Evolutionary conservation across 2,797 vertebrate genomes (phyloP).

Genomic region (Ctenosaura bakeri): DNA sequence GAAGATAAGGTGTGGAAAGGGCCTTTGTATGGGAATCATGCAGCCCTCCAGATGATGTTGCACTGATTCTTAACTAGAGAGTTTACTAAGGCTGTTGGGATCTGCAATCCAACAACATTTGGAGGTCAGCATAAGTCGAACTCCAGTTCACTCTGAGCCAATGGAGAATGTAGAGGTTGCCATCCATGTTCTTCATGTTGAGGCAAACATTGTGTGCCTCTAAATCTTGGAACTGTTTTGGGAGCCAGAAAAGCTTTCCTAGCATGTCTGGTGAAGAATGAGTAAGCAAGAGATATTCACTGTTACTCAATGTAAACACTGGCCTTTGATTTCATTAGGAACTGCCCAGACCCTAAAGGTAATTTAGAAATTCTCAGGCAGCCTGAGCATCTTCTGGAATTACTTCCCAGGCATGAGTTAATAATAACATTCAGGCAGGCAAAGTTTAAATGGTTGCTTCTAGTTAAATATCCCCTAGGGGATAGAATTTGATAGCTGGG

Average conservation of each 20-base stretch:
- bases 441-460: conserved; percentile 66
- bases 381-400: conserved; percentile 21
- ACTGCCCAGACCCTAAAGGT: not conserved
- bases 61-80: too few relatives aligned
- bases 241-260: not conserved
- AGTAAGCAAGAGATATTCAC: not conserved
- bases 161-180: too few relatives aligned
- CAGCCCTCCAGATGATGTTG: too few relatives aligned
- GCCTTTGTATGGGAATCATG: too few relatives aligned
- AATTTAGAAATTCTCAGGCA: not conserved
- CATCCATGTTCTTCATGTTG: not conserved
- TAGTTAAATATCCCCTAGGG: conserved; percentile 68
- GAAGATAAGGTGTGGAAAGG: too few relatives aligned
- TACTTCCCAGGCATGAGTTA: conserved; percentile 56
- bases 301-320: not conserved
- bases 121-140: not conserved
- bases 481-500: conserved; percentile 50
- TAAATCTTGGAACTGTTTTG: not conserved
- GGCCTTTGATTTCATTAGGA: not conserved
- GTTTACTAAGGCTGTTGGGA: not conserved
- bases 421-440: conserved; percentile 70
- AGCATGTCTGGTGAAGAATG: accelerated
- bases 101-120: not conserved
- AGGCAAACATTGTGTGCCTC: not conserved
- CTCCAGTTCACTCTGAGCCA: not conserved